Evolutionary conservation across 2,113 vertebrate species (phyloP).

Genomic region (Gasterosteus aculeatus): DNA sequence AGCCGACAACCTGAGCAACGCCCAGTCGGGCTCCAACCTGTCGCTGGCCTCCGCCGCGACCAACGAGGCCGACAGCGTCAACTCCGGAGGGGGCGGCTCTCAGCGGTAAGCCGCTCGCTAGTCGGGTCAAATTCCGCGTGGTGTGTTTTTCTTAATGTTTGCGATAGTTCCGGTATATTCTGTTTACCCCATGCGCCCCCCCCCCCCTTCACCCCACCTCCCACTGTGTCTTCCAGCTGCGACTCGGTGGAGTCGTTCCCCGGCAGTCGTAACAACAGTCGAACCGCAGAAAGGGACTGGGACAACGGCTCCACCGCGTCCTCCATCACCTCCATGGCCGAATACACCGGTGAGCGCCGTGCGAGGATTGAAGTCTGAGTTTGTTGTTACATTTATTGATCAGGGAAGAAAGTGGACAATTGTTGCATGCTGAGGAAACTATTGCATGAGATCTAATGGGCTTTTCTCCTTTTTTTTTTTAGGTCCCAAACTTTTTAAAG

Average conservation of each 20-base stretch:
- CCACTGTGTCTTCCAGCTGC: slow-evolving; percentile 72
- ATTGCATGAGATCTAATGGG: neutral
- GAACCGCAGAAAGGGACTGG: slow-evolving; percentile 94
- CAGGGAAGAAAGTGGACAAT: too few species aligned
- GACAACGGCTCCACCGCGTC: slow-evolving; percentile 95
- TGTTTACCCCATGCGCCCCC: neutral
- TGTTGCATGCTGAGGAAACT: neutral
- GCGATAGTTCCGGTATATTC: neutral
- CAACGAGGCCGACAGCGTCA: slow-evolving; percentile 90
- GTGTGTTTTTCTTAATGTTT: neutral
- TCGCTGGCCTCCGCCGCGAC: slow-evolving; percentile 89
- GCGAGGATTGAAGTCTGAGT: neutral
- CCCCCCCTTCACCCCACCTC: neutral
- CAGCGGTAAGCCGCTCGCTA: slow-evolving; percentile 82
- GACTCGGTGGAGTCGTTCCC: slow-evolving; percentile 94
- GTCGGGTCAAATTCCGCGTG: neutral
- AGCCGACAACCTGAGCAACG: slow-evolving; percentile 90
- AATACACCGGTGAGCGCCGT: slow-evolving; percentile 87
- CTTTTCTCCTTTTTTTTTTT: slow-evolving; percentile 1
- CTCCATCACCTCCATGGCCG: slow-evolving; percentile 94
- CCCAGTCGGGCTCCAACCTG: slow-evolving; percentile 93
- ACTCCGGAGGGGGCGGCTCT: slow-evolving; percentile 89
- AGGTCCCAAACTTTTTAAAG: slow-evolving; percentile 97
- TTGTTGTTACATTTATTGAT: neutral
- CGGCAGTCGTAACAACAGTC: slow-evolving; percentile 89